Base-by-base conservation (phyloP, 1,140 invertebrate genomes). In the Micrasema longulum region DNA sequence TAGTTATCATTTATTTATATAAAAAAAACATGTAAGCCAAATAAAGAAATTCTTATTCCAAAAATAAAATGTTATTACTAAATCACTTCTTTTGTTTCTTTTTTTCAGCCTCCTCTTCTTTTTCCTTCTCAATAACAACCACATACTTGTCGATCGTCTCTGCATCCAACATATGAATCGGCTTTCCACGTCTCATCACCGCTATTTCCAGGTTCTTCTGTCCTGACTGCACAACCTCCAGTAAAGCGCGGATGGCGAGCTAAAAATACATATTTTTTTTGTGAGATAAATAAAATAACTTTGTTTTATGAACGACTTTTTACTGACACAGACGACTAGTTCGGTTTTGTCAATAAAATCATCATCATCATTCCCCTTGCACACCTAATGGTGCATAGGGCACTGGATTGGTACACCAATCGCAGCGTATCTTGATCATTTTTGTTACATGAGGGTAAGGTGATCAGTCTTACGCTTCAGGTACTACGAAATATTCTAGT, bases 181-280 rank as follows among this genome's bases (percentile, higher is more conserved):
- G 91, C 71, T 86, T 83, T 26, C 91, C 91, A 72, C 91, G 88
- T 80, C 91, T 89, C 95, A 99, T 98, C 3, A 99, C 94, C 47
- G 97, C 97, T 77, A 99, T 95, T 87, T 99, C 98, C 72, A 99
- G 87, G 87, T 99, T 99, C 82, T 99, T 99, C 75, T 97, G 95
- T 0, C 97, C 97, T 7, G 96, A 97, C 80, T 99, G 98, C 0
- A 99, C 98, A 20, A 99, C 97, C 87, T 99, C 97, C 22, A 99
- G 83, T 12, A 99, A 86, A n/a, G 98, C 97, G 81, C 93, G 91
- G 75, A 99, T 95, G 7, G 97, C 97, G 74, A 99, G 87, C 88
- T 98, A 75, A 80, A 77, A 73, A n/a, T n/a, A n/a, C n/a, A n/a
- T n/a, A n/a, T n/a, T n/a, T n/a, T n/a, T n/a, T n/a, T n/a, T n/a